Evolutionary conservation across 2,888 invertebrate genomes (phyloP).

Genomic region (Mermis nigrescens): DNA sequence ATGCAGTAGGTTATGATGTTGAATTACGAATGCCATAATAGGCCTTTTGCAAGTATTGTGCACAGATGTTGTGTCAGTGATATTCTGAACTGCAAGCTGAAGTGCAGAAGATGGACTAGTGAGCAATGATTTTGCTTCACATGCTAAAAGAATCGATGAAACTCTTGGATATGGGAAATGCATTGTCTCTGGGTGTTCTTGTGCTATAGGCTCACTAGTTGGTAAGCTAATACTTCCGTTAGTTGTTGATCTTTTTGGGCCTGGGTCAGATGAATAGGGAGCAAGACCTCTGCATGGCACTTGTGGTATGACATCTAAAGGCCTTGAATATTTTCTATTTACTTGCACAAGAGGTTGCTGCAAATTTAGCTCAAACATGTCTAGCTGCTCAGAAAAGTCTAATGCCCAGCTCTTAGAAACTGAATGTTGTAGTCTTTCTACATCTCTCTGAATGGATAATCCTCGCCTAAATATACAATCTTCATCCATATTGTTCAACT

Average conservation of each 20-base stretch:
- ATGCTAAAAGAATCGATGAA: not conserved
- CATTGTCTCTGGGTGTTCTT: too few relatives aligned
- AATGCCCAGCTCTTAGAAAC: not conserved
- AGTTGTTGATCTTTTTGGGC: slow-evolving; percentile 37
- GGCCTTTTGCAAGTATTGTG: not conserved
- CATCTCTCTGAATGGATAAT: not conserved
- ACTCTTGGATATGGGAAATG: too few relatives aligned
- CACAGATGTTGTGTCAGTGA: not conserved
- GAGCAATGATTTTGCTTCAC: slow-evolving; percentile 8
- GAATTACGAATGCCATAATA: slow-evolving; percentile 17
- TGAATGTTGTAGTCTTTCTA: not conserved
- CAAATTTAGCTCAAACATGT: not conserved
- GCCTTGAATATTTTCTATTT: not conserved
- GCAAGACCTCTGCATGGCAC: not conserved
- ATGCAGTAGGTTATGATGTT: slow-evolving; percentile 59
- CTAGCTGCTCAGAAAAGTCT: not conserved
- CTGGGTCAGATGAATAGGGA: slow-evolving; percentile 15
- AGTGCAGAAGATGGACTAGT: slow-evolving; percentile 9
- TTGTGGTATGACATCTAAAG: slow-evolving; percentile 1
- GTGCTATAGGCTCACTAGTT: slow-evolving; percentile 10
- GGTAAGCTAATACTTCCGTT: slow-evolving; percentile 34
- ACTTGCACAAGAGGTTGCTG: not conserved
- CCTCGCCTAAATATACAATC: not conserved
- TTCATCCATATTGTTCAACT: slow-evolving; percentile 40
- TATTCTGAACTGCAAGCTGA: not conserved